Evolutionary conservation across 2,113 vertebrate species (phyloP), one percentile per base, ranked within the genome.

Genomic region (Edolisoma coerulescens): DNA sequence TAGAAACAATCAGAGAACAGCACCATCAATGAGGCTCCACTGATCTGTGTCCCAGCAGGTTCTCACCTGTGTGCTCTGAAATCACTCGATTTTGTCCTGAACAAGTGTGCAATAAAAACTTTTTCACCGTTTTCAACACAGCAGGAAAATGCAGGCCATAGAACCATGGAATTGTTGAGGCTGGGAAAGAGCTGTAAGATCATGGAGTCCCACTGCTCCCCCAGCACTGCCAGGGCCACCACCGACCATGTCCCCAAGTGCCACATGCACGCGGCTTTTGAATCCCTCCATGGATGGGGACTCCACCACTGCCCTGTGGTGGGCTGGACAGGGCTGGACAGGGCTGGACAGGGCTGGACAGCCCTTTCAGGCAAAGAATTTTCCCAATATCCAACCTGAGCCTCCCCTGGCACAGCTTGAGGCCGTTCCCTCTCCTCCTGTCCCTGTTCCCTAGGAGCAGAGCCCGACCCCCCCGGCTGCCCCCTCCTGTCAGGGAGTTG

Each of bases 331-430:
- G 28, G 23, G 23, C 2, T n/a, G 28, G 3, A 45, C 27, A 44
- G 1, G n/a, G n/a, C n/a, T n/a, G n/a, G 42, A 2, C 68, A 74
- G 28, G 23, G 23, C 2, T n/a, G 28, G 3, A 45, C 27, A 44
- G 1, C 11, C 6, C 13, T 30, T 49, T 2, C 17, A 5, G 6
- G 4, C 32, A 18, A 7, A 49, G 32, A 33, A 27, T 56, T 50
- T 24, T 32, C 4, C 42, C 8, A 16, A 0, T 6, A 23, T 7
- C 42, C 32, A 27, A 2, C 21, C 57, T 42, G 17, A 47, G 0
- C 1, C 11, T 63, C 2, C 11, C 23, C 30, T 35, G n/a, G 56
- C 11, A 0, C 44, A 78, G 27, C 12, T 0, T 1, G 4, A 37
- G 14, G 49, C 80, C 0, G 1, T 54, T 73, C 11, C 81, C 27